Evolutionary conservation across 2,113 vertebrate species (phyloP).

Genomic region (Eretmochelys imbricata): DNA sequence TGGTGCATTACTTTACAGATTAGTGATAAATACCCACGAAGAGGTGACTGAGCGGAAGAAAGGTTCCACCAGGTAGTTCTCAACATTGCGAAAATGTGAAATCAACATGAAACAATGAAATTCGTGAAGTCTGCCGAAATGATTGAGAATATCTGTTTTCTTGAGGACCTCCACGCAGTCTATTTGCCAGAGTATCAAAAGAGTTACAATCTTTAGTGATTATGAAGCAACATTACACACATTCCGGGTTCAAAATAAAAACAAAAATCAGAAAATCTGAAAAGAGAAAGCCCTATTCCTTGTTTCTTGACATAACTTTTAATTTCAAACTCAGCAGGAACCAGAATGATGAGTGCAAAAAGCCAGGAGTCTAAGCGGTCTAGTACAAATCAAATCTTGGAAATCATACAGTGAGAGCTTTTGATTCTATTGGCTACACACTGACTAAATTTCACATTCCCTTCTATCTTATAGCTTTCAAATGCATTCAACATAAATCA

Average conservation of each 20-base stretch:
- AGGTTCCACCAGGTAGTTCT: neutral
- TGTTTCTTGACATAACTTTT: conserved; percentile 73
- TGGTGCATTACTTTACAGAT: neutral
- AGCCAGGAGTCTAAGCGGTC: conserved; percentile 64
- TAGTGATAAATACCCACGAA: neutral
- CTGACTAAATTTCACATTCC: conserved; percentile 51
- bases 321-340: conserved; percentile 76
- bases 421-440: conserved; percentile 1
- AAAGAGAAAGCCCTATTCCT: conserved; percentile 35
- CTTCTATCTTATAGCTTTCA: conserved; percentile 54
- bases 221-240: neutral
- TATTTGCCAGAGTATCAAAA: conserved; percentile 50
- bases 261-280: rapidly evolving
- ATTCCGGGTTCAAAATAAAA: conserved; percentile 21
- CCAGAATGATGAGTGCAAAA: conserved; percentile 65
- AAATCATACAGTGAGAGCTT: conserved; percentile 52
- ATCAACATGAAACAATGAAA: conserved; percentile 46
- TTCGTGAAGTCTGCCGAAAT: conserved; percentile 11
- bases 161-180: conserved; percentile 38
- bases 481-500: conserved; percentile 68
- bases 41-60: neutral
- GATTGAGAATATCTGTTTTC: neutral
- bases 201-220: conserved; percentile 8
- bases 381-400: conserved; percentile 73
- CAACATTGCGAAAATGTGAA: conserved; percentile 25